Conservation (phyloP, 2,113 vertebrate genomes). For the Empidonax traillii region DNA sequence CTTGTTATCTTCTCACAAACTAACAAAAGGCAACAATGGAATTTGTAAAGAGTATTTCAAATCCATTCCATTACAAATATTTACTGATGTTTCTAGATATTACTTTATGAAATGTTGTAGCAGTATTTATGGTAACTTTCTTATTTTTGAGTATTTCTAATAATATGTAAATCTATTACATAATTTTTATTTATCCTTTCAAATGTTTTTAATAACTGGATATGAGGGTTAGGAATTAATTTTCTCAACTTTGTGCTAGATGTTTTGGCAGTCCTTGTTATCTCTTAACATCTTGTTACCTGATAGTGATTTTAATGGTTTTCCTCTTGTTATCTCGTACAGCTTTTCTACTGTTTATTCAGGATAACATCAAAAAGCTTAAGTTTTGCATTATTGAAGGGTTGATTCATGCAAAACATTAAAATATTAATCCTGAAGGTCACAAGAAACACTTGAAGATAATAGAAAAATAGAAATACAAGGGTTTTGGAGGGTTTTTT, state of each 20-base stretch:
- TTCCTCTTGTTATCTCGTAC: background rate
- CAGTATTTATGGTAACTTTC: background rate
- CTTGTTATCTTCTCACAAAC: conserved; percentile 12
- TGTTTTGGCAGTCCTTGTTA: background rate
- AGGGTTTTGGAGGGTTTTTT: accelerated
- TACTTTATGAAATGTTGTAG: background rate
- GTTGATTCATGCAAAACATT: background rate
- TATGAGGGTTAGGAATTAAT: background rate
- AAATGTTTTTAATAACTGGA: background rate
- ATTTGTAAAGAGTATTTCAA: background rate
- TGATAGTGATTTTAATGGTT: background rate
- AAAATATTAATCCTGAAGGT: background rate
- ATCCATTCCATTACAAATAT: background rate
- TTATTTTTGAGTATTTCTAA: background rate
- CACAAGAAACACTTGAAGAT: background rate
- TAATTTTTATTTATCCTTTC: background rate
- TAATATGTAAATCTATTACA: background rate
- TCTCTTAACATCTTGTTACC: background rate
- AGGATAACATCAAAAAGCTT: background rate
- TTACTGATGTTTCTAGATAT: background rate
- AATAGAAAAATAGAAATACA: background rate
- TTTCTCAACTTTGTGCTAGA: background rate
- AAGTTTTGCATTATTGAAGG: background rate
- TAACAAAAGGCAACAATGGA: background rate
- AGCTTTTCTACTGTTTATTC: background rate